A percentile compares a stretch with the other conserved stretches of the same genome.
phyloP scores from a whole-genome alignment of 2,888 invertebrate species.

The Trichogramma evanescens region DNA sequence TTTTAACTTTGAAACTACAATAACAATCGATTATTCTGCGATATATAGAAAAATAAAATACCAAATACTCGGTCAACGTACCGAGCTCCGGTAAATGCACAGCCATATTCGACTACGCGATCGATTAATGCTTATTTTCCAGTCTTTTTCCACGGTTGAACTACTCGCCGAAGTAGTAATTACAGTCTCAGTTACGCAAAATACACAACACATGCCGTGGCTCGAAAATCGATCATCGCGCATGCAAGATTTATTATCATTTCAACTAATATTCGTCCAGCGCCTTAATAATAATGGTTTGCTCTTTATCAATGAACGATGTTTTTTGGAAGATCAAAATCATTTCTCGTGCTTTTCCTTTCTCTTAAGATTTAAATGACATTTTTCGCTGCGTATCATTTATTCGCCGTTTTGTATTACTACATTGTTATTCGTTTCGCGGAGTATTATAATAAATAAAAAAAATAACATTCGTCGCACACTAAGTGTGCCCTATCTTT shows the following conservation, averaged over 20 bases:
- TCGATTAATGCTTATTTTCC: constrained; percentile 21
- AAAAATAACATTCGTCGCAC: background rate
- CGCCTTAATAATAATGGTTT: too few relatives aligned
- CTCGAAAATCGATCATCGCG: constrained; percentile 20
- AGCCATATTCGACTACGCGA: constrained; percentile 45
- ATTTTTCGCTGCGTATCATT: constrained; percentile 10
- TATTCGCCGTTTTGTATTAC: constrained; percentile 7
- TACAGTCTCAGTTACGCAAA: constrained; percentile 16
- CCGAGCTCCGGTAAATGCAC: constrained; percentile 44
- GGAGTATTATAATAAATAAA: too few relatives aligned
- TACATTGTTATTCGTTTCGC: background rate
- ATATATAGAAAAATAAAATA: constrained; percentile 46
- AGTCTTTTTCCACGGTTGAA: constrained; percentile 6
- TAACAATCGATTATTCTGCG: constrained; percentile 41
- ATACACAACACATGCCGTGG: constrained; percentile 2
- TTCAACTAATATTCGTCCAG: too few relatives aligned
- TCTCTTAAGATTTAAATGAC: constrained; percentile 5
- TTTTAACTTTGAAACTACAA: constrained; percentile 17
- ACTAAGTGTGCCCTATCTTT: background rate
- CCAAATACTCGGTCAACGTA: constrained; percentile 28
- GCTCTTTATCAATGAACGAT: too few relatives aligned
- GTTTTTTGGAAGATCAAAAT: constrained; percentile 15
- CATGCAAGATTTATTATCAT: constrained; percentile 4
- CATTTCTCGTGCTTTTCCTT: constrained; percentile 10
- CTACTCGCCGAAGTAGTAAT: constrained; percentile 11